Evolutionary conservation across 1,140 invertebrate species (phyloP).

Genomic region (Drosophila burlai): DNA sequence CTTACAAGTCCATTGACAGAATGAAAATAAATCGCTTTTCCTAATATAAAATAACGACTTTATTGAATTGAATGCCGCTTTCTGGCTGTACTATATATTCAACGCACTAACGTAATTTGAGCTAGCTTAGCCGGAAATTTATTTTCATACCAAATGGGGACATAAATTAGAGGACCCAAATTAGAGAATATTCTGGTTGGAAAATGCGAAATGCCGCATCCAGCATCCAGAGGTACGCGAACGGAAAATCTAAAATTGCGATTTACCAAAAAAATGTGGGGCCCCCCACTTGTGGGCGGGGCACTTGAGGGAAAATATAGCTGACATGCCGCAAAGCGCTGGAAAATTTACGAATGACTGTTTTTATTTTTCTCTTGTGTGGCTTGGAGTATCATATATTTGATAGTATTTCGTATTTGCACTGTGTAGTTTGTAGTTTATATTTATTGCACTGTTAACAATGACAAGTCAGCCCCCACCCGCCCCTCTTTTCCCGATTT

Average conservation of each 20-base stretch:
- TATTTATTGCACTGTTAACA: constrained; percentile 59
- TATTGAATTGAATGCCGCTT: background rate
- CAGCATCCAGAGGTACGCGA: constrained; percentile 1
- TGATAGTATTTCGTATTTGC: constrained; percentile 25
- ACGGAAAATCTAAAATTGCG: background rate
- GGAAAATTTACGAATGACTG: constrained; percentile 33
- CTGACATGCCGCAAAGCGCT: constrained; percentile 33
- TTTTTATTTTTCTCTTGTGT: constrained; percentile 4
- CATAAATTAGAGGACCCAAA: constrained; percentile 14
- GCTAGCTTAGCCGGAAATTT: background rate
- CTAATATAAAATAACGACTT: background rate
- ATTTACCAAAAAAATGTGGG: constrained; percentile 12
- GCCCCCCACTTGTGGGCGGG: constrained; percentile 22
- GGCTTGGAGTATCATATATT: constrained; percentile 9
- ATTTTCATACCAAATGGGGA: constrained; percentile 7
- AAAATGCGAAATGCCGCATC: constrained; percentile 2
- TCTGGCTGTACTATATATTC: background rate
- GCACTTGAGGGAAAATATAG: constrained; percentile 26
- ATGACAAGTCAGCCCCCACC: constrained; percentile 43
- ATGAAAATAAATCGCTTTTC: background rate
- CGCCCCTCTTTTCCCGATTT: background rate
- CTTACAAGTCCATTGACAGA: background rate
- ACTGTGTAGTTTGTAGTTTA: constrained; percentile 42
- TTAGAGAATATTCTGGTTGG: background rate
- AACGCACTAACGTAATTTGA: background rate